A percentile compares a stretch with the other conserved stretches of the same genome.
Evolutionary conservation across 2,113 vertebrate genomes (phyloP).

Genomic region (Mungos mungo): DNA sequence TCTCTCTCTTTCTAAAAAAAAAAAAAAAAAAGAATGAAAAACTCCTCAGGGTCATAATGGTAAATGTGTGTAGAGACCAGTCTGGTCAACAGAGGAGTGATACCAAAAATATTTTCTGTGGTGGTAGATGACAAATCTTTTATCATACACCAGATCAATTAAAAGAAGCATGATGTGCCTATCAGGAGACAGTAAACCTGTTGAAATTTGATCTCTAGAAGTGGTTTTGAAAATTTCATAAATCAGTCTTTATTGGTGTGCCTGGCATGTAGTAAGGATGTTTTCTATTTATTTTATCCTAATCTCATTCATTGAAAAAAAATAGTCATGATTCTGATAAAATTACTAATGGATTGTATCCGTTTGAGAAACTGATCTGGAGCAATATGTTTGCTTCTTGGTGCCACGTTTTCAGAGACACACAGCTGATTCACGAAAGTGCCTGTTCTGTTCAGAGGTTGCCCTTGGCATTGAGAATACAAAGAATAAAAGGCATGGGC

Average conservation of each 20-base stretch:
- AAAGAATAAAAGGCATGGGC: not conserved
- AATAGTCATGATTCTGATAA: not conserved
- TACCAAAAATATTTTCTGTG: not conserved
- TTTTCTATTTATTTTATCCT: constrained; percentile 21
- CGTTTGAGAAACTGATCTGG: not conserved
- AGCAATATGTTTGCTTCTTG: not conserved
- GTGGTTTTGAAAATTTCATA: constrained; percentile 11
- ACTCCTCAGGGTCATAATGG: not conserved
- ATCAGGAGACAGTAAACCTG: not conserved
- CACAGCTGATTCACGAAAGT: not conserved
- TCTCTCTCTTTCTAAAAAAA: too few relatives aligned
- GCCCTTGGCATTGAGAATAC: not conserved
- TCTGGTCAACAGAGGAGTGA: not conserved
- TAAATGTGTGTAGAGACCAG: not conserved
- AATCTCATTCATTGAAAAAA: not conserved
- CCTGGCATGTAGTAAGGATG: not conserved
- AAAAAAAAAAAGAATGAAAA: not conserved
- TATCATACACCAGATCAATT: not conserved
- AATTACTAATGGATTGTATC: not conserved
- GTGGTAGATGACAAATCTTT: not conserved
- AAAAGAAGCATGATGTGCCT: not conserved
- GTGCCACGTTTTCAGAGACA: not conserved
- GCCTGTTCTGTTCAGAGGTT: not conserved
- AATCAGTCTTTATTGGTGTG: not conserved
- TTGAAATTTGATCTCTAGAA: not conserved